phyloP scores from a whole-genome alignment of 2,888 invertebrate species.

The Eurytoma adleriae region DNA sequence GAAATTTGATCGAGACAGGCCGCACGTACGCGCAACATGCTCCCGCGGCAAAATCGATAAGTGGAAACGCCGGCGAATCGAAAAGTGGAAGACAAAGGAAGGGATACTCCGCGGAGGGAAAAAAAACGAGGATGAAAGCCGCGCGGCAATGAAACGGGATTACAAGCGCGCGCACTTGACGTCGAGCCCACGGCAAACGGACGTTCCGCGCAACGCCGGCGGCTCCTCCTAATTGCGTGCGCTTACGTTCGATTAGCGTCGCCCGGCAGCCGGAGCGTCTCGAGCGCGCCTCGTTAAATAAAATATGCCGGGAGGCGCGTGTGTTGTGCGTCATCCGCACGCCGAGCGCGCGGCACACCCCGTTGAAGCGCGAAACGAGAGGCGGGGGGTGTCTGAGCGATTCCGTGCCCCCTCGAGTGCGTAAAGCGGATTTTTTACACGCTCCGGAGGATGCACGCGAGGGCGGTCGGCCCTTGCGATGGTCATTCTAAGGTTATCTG shows the following conservation, averaged over 20 bases:
- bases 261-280: not conserved
- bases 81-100: not conserved
- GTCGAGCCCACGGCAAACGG: not conserved
- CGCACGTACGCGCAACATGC: not conserved
- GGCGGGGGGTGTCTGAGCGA: too few species aligned
- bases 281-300: conserved; percentile 12
- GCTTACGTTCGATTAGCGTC: conserved; percentile 43
- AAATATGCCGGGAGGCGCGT: not conserved
- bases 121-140: not conserved
- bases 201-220: not conserved
- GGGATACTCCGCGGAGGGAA: not conserved
- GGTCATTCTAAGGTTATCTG: too few species aligned
- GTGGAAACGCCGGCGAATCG: not conserved
- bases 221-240: not conserved
- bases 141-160: not conserved
- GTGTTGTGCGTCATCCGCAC: not conserved
- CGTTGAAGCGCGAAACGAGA: too few species aligned
- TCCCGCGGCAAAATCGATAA: not conserved
- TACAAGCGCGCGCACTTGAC: not conserved
- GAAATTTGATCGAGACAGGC: too few species aligned
- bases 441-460: too few species aligned
- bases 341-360: too few species aligned
- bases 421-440: too few species aligned
- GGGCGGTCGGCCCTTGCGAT: too few species aligned
- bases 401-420: too few species aligned